phyloP scores from a whole-genome alignment of 1,140 invertebrate genomes.

The Drosophila pectinifera region DNA sequence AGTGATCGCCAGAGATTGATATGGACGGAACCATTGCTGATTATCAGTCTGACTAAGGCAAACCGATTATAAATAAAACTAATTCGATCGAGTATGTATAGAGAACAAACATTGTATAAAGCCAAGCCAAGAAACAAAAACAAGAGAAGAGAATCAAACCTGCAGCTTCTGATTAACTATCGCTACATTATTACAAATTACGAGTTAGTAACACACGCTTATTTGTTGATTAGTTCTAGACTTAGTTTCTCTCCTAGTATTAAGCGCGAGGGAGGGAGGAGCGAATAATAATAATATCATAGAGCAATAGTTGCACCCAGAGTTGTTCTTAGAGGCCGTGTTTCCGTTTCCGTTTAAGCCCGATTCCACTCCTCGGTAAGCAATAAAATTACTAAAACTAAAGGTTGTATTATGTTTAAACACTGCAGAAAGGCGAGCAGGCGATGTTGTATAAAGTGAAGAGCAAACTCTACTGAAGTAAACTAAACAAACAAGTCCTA shows the following conservation, averaged over 20 bases:
- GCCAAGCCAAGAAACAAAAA: conserved; percentile 33
- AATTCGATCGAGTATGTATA: conserved; percentile 41
- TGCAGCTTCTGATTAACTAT: conserved; percentile 78
- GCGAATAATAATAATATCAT: conserved; percentile 59
- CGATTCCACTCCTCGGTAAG: conserved; percentile 18
- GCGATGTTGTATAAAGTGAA: conserved; percentile 26
- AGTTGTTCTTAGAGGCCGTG: conserved; percentile 43
- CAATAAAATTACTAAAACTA: conserved; percentile 64
- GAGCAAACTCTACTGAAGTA: conserved; percentile 39
- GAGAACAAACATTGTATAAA: conserved; percentile 59
- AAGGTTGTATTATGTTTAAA: conserved; percentile 82
- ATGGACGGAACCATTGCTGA: conserved; percentile 58
- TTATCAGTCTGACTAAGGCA: conserved; percentile 64
- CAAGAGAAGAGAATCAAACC: conserved; percentile 27
- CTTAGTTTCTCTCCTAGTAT: conserved; percentile 78
- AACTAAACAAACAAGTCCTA: conserved; percentile 66
- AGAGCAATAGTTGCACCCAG: conserved; percentile 38
- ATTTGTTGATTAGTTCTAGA: conserved; percentile 84
- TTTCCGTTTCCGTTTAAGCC: conserved; percentile 30
- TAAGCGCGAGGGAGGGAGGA: too few relatives aligned
- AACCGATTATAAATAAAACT: conserved; percentile 42
- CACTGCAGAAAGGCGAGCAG: conserved; percentile 34
- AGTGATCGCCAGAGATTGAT: conserved; percentile 26
- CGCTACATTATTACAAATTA: conserved; percentile 74
- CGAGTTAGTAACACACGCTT: conserved; percentile 84